phyloP scores from a whole-genome alignment of 2,113 vertebrate species.

The Condylura cristata region DNA sequence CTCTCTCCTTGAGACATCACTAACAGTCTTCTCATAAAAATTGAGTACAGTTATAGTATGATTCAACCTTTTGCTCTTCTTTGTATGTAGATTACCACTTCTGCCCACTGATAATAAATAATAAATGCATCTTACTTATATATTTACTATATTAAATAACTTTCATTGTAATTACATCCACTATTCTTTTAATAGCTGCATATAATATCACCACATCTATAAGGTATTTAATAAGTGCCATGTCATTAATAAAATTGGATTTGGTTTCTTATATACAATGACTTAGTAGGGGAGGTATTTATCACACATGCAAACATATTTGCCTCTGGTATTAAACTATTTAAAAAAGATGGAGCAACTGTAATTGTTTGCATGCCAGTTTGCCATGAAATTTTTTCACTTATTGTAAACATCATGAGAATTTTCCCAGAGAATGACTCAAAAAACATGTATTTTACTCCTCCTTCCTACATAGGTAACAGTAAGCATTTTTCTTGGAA shows the following conservation, averaged over 20 bases:
- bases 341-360: constrained; percentile 28
- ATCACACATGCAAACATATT: background rate
- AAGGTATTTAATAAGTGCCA: background rate
- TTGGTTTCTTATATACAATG: background rate
- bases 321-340: background rate
- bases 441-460: background rate
- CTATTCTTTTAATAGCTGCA: background rate
- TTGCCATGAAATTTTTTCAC: constrained; percentile 42
- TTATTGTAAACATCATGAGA: background rate
- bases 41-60: background rate
- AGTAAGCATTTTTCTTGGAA: background rate
- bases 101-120: background rate
- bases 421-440: background rate
- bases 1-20: background rate
- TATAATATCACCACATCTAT: background rate
- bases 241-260: background rate
- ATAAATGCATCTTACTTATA: background rate
- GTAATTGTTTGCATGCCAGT: constrained; percentile 47
- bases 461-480: background rate
- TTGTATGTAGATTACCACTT: background rate
- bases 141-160: background rate
- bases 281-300: background rate
- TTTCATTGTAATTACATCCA: background rate
- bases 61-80: background rate
- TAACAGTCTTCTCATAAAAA: background rate